phyloP scores from a whole-genome alignment of 1,140 invertebrate species.

The Cheumatopsyche charites region DNA sequence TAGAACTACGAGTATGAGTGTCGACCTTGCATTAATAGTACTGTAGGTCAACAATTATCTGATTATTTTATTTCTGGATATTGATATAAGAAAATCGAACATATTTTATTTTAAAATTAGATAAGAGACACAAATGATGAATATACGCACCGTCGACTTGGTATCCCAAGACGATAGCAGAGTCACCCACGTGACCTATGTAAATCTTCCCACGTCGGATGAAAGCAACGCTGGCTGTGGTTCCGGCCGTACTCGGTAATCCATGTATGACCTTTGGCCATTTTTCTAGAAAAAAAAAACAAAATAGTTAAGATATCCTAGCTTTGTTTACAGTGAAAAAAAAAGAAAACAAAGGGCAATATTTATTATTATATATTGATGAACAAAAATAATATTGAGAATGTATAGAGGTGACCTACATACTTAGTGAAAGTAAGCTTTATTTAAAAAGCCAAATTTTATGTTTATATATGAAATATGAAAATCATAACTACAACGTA shows the following conservation, averaged over 20 bases:
- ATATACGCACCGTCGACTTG: conserved; percentile 68
- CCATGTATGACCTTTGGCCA: conserved; percentile 95
- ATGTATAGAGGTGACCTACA: no score
- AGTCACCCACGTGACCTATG: conserved; percentile 97
- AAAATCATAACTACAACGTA: no score
- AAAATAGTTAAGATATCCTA: conserved; percentile 6
- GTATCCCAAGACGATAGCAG: conserved; percentile 89
- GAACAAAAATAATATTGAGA: neutral
- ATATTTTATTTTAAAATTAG: no score
- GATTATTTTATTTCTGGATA: no score
- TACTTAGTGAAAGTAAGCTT: no score
- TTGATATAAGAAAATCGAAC: no score
- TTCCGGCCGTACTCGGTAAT: conserved; percentile 93
- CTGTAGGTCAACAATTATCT: no score
- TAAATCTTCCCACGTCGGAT: conserved; percentile 94
- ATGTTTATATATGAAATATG: no score
- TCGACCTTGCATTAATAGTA: no score
- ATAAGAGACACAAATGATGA: no score
- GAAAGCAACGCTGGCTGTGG: conserved; percentile 94
- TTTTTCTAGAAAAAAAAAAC: conserved; percentile 69
- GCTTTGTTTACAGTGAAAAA: neutral
- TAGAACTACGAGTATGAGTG: no score
- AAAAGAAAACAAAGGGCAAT: neutral
- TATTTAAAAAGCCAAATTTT: no score
- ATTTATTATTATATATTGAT: neutral